Evolutionary conservation across 2,888 invertebrate species (phyloP).

Genomic region (Agonopterix alstromeriana): DNA sequence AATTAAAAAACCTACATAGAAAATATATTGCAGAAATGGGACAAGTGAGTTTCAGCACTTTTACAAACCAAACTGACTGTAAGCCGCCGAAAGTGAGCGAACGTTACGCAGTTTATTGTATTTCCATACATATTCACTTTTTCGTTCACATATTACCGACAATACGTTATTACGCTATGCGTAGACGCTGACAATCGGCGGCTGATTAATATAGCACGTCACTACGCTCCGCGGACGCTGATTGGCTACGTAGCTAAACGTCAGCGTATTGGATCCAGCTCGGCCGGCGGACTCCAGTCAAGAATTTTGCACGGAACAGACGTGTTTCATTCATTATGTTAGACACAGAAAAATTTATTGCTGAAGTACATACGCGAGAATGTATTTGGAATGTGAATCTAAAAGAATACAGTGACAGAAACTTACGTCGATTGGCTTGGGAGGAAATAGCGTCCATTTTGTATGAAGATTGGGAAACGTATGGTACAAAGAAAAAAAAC

Average conservation of each 20-base stretch:
- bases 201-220: slow-evolving; percentile 2
- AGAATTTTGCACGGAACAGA: slow-evolving; percentile 1
- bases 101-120: neutral
- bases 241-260: slow-evolving; percentile 1
- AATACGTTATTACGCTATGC: slow-evolving; percentile 1
- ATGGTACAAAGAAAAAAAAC: slow-evolving; percentile 1
- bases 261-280: slow-evolving; percentile 1
- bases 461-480: slow-evolving; percentile 1
- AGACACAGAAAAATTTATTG: no score
- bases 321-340: no score
- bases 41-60: slow-evolving; percentile 12
- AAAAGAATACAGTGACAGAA: neutral
- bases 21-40: slow-evolving; percentile 9
- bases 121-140: no score
- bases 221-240: slow-evolving; percentile 1
- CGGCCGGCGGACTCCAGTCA: slow-evolving; percentile 1
- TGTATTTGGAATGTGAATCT: no score
- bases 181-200: slow-evolving; percentile 2
- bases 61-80: neutral
- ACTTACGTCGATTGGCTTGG: neutral
- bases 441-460: neutral
- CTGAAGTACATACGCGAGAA: no score
- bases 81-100: neutral
- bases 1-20: slow-evolving; percentile 8
- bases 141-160: slow-evolving; percentile 1